These are phyloP conservation scores for Drosophila teissieri DNA, from an alignment of 1,140 invertebrate genomes.

Conservation along the genomic window DNA sequence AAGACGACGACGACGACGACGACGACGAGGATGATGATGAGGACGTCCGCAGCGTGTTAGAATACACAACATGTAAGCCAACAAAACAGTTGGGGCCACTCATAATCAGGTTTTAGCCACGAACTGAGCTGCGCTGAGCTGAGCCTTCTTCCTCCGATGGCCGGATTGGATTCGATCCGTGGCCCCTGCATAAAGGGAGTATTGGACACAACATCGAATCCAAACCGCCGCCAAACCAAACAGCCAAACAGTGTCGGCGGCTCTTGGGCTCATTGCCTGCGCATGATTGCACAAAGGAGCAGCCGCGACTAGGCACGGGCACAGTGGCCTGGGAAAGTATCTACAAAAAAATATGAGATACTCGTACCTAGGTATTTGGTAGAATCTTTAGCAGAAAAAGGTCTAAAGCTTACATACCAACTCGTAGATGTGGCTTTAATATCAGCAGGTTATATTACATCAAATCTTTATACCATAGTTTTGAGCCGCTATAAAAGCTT, in stretches of 20 bases:
- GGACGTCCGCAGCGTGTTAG: slow-evolving; percentile 79
- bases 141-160: slow-evolving; percentile 2
- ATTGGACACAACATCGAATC: slow-evolving; percentile 13
- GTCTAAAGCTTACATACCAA: too few relatives aligned
- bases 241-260: slow-evolving; percentile 27
- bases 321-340: slow-evolving; percentile 1
- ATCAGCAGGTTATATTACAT: too few relatives aligned
- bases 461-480: too few relatives aligned
- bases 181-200: slow-evolving; percentile 60
- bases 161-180: slow-evolving; percentile 10
- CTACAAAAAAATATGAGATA: neutral
- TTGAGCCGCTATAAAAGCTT: too few relatives aligned
- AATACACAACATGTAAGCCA: slow-evolving; percentile 76
- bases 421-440: too few relatives aligned
- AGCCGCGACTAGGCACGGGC: slow-evolving; percentile 36
- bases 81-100: slow-evolving; percentile 73
- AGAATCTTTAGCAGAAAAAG: neutral
- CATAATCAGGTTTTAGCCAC: slow-evolving; percentile 80
- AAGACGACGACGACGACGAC: neutral
- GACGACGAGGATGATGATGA: slow-evolving; percentile 40
- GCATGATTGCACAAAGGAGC: slow-evolving; percentile 71
- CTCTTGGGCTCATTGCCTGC: slow-evolving; percentile 63
- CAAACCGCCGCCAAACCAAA: neutral
- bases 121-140: slow-evolving; percentile 20
- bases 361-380: too few relatives aligned